Evolutionary conservation across 1,140 invertebrate genomes (phyloP), one percentile per base, ranked within the genome.

Genomic region (Aphaenogaster ashmeadi): DNA sequence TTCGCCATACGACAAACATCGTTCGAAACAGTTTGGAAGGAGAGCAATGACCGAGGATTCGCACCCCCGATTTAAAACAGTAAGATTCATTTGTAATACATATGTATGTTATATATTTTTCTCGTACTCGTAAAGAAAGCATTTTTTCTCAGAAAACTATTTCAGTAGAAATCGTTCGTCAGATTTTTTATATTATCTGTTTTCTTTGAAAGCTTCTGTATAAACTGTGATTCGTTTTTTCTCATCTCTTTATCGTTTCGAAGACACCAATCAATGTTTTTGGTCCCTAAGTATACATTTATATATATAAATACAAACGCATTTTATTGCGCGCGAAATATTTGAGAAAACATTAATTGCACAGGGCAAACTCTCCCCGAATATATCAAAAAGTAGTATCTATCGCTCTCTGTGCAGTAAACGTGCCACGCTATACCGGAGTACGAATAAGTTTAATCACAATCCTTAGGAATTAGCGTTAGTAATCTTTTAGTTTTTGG

Each of bases 401-500:
- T 88, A 81, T 74, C 52, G 38, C 18, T 72, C n/a, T 62, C 62
- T 54, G 8, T 87, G 13, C 88, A 52, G 87, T 89, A 89, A 91
- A 71, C 84, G 54, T 66, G 69, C 50, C 47, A 64, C 80, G 62
- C 81, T 91, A 89, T 66, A 71, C 18, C 21, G 66, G 69, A 85
- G 86, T 89, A 88, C 62, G 81, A 78, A 66, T 88, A 92, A 91
- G 81, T 92, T 91, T 92, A 92, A 93, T 92, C 78, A 72, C 89
- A 87, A 88, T 86, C 47, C 87, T 92, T 90, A 90, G 86, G 50
- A 89, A 89, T 92, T 90, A 92, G 88, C 78, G 47, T 81, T 89
- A 92, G 89, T 93, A 94, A 90, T 86, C 75, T 67, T 91, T 92
- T 92, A 95, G 93, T 94, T 94, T 94, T 94, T 95, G 94, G 94